Percentiles rank a stretch among this genome's conserved stretches.
phyloP scores from a whole-genome alignment of 2,888 invertebrate species.

The Rhagonycha lutea region DNA sequence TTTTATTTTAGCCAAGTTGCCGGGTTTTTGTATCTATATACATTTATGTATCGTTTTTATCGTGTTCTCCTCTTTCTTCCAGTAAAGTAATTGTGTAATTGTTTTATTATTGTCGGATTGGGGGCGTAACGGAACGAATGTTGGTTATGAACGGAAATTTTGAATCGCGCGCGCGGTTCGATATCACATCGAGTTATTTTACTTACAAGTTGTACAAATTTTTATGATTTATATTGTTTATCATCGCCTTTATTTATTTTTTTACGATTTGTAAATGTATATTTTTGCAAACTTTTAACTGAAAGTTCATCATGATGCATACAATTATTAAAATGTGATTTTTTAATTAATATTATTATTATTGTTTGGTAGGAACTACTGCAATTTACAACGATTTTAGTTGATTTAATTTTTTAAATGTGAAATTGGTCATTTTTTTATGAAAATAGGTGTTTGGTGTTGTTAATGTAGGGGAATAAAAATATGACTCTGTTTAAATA shows the following conservation, averaged over 20 bases:
- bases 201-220: not conserved
- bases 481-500: conserved; percentile 51
- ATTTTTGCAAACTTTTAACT: conserved; percentile 17
- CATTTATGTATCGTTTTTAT: conserved; percentile 29
- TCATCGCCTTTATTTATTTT: not conserved
- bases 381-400: conserved; percentile 5
- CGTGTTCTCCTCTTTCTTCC: not conserved
- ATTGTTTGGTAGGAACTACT: conserved; percentile 8
- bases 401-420: conserved; percentile 20
- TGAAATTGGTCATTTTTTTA: conserved; percentile 33
- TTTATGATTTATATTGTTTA: not conserved
- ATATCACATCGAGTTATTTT: not conserved
- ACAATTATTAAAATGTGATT: conserved; percentile 20
- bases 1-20: not conserved
- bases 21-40: conserved; percentile 33
- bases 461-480: conserved; percentile 45
- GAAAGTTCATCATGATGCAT: not conserved
- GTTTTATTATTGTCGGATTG: not conserved
- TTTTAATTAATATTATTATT: conserved; percentile 13
- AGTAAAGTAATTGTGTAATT: not conserved
- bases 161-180: not conserved
- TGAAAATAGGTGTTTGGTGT: conserved; percentile 33
- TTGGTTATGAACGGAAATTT: not conserved
- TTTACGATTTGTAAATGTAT: conserved; percentile 18
- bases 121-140: not conserved